phyloP scores from a whole-genome alignment of 2,113 vertebrate genomes.

The Cnemophilus loriae region DNA sequence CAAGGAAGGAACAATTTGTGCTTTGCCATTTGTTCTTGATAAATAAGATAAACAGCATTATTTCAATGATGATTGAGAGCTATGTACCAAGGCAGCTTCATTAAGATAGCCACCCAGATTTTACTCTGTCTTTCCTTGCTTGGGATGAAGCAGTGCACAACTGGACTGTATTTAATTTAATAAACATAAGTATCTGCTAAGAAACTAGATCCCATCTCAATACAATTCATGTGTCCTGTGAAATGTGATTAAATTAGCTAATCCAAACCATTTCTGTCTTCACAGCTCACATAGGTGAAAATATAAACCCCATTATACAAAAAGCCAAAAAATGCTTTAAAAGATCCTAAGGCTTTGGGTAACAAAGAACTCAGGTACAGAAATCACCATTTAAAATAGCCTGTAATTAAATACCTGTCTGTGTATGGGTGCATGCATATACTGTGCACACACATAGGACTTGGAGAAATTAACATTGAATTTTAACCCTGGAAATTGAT shows the following conservation, averaged over 20 bases:
- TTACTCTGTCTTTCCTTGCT: background rate
- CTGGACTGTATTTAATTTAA: background rate
- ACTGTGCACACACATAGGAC: background rate
- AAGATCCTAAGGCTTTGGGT: background rate
- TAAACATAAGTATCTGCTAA: background rate
- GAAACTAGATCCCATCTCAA: background rate
- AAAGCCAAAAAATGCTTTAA: background rate
- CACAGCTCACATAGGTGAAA: background rate
- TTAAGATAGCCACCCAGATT: background rate
- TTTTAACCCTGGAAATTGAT: background rate
- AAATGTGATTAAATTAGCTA: background rate
- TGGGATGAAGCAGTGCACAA: background rate
- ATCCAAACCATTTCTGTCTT: background rate
- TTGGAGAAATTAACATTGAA: background rate
- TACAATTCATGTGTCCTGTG: background rate
- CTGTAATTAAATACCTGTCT: background rate
- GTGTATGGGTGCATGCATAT: background rate
- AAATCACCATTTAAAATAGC: background rate
- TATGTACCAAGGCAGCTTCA: background rate
- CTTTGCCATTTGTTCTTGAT: background rate
- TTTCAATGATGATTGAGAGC: background rate
- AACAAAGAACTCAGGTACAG: background rate
- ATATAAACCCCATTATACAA: background rate
- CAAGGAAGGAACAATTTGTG: background rate
- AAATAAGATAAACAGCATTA: background rate